These are phyloP conservation scores for Chelon labrosus DNA, from an alignment of 2,797 vertebrate genomes.

Conservation along the genomic window DNA sequence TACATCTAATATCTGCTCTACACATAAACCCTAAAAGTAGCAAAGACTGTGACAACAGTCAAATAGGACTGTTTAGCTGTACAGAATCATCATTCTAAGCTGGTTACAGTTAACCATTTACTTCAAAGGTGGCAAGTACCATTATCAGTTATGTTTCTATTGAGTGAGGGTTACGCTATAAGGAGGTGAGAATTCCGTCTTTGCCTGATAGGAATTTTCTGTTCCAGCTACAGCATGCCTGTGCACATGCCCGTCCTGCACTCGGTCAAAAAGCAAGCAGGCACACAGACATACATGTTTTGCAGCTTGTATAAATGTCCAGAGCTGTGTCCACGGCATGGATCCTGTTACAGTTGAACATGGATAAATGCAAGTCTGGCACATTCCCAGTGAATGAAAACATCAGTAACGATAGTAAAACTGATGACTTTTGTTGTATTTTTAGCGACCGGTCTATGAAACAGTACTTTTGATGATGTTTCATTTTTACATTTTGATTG, in stretches of 20 bases:
- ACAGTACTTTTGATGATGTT: neutral
- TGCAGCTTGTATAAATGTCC: constrained; percentile 43
- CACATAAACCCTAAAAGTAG: constrained; percentile 35
- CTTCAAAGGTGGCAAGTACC: constrained; percentile 43
- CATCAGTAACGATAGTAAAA: neutral
- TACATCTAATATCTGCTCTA: neutral
- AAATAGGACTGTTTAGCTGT: constrained; percentile 29
- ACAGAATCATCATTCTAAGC: constrained; percentile 31
- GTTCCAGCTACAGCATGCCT: constrained; percentile 40
- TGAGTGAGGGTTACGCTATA: constrained; percentile 56
- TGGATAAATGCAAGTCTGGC: constrained; percentile 12
- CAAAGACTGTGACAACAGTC: constrained; percentile 15
- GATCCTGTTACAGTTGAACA: constrained; percentile 26
- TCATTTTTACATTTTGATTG: constrained; percentile 37
- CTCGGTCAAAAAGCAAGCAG: constrained; percentile 13
- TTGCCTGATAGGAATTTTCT: constrained; percentile 63
- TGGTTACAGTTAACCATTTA: constrained; percentile 48
- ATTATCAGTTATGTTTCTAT: constrained; percentile 57
- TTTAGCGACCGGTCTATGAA: neutral
- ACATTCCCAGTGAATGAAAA: constrained; percentile 19
- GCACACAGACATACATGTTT: constrained; percentile 20
- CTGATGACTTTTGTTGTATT: constrained; percentile 8
- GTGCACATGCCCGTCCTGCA: constrained; percentile 23
- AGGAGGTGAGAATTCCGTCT: constrained; percentile 72
- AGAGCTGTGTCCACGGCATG: constrained; percentile 4